These are phyloP conservation scores for Drosophila elegans DNA, from an alignment of 1,140 invertebrate genomes.

Conservation along the genomic window DNA sequence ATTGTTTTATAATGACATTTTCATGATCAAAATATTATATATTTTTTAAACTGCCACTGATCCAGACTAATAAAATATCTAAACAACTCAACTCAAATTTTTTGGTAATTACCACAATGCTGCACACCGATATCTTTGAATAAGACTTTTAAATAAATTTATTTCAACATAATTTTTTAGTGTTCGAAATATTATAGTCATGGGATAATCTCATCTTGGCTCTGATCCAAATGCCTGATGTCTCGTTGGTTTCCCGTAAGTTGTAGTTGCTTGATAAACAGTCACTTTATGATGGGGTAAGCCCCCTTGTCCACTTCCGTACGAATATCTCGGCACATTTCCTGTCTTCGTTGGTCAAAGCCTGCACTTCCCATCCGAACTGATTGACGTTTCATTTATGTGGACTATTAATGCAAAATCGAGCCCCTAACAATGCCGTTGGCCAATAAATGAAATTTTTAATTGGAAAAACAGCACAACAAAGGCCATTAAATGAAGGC, in stretches of 20 bases:
- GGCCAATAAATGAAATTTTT: slow-evolving; percentile 35
- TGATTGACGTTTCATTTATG: slow-evolving; percentile 42
- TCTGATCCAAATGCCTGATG: background rate
- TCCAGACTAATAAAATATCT: no score
- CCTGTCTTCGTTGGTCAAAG: slow-evolving; percentile 11
- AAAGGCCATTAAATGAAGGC: slow-evolving; percentile 20
- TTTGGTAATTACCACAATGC: no score
- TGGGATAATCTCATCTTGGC: background rate
- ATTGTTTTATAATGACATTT: no score
- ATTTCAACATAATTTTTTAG: no score
- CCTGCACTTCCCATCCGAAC: slow-evolving; percentile 14
- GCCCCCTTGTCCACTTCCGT: slow-evolving; percentile 24
- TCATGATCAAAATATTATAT: no score
- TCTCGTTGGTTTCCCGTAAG: background rate
- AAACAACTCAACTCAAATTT: no score
- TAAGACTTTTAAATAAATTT: no score
- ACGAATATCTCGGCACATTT: slow-evolving; percentile 13
- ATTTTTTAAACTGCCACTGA: no score
- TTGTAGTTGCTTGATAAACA: background rate
- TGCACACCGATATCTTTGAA: no score
- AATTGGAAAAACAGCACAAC: slow-evolving; percentile 43
- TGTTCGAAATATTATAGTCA: no score
- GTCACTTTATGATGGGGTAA: background rate
- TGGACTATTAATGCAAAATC: slow-evolving; percentile 36
- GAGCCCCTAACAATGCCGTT: slow-evolving; percentile 30